Evolutionary conservation across 2,888 invertebrate genomes (phyloP).

Genomic region (Leptopilina myrica): DNA sequence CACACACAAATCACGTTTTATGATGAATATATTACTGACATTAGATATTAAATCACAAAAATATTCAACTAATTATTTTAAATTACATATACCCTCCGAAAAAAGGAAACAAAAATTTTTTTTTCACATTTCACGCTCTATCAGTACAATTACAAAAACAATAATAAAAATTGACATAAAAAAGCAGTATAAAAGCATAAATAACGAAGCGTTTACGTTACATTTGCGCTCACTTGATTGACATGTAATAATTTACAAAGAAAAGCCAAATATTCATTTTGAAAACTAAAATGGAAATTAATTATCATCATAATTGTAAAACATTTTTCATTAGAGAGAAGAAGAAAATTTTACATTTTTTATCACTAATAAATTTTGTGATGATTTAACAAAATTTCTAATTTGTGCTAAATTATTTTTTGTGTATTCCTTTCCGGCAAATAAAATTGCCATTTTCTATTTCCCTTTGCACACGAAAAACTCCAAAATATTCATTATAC

Average conservation of each 20-base stretch:
- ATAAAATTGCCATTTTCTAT: too few species aligned
- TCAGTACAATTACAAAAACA: not conserved
- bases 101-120: not conserved
- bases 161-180: not conserved
- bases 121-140: not conserved
- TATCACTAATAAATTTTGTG: too few species aligned
- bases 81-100: not conserved
- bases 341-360: too few species aligned
- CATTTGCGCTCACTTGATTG: not conserved
- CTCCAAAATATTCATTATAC: too few species aligned
- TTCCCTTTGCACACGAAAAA: too few species aligned
- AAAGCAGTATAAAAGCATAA: conserved; percentile 20
- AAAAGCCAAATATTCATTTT: not conserved
- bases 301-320: not conserved
- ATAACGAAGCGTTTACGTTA: conserved; percentile 3
- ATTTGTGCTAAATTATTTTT: not conserved
- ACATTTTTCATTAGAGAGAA: too few species aligned
- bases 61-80: not conserved
- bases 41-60: not conserved
- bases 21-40: not conserved
- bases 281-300: not conserved
- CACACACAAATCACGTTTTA: not conserved
- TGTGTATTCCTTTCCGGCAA: too few species aligned
- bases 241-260: not conserved
- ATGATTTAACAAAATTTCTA: too few species aligned